phyloP scores from a whole-genome alignment of 1,140 invertebrate genomes.

The Brachionus koreanus region DNA sequence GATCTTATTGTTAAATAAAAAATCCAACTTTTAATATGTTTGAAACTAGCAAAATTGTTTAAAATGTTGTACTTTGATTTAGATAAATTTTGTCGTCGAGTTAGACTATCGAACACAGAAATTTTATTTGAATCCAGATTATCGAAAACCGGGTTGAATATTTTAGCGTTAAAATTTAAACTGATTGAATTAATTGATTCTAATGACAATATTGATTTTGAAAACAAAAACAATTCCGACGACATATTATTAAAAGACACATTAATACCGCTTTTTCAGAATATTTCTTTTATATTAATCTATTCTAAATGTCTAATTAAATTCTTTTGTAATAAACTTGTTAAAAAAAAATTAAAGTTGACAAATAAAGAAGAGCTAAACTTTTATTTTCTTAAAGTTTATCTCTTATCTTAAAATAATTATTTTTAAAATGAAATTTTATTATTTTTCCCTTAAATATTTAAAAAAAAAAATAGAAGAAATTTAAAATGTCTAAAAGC shows the following conservation, averaged over 20 bases:
- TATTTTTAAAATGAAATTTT: too few species aligned
- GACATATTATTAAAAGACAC: slow-evolving; percentile 30
- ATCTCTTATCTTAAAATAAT: too few species aligned
- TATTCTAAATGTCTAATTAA: not conserved
- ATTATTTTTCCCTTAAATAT: too few species aligned
- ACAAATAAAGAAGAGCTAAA: too few species aligned
- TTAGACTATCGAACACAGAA: not conserved
- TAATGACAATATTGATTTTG: not conserved
- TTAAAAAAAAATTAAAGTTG: too few species aligned
- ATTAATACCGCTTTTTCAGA: slow-evolving; percentile 18
- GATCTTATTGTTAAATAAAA: not conserved
- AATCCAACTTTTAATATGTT: not conserved
- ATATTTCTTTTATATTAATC: not conserved
- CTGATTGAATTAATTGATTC: not conserved
- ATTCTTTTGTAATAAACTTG: not conserved
- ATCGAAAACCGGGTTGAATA: not conserved
- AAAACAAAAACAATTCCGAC: not conserved
- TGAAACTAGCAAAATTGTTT: not conserved
- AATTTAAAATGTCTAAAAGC: too few species aligned
- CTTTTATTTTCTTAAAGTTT: too few species aligned
- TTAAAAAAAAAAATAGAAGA: too few species aligned
- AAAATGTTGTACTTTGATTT: not conserved
- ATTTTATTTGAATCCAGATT: not conserved
- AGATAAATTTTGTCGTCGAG: not conserved
- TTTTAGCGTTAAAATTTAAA: not conserved